Evolutionary conservation across 2,888 invertebrate species (phyloP).

Genomic region (Drosophila borealis): DNA sequence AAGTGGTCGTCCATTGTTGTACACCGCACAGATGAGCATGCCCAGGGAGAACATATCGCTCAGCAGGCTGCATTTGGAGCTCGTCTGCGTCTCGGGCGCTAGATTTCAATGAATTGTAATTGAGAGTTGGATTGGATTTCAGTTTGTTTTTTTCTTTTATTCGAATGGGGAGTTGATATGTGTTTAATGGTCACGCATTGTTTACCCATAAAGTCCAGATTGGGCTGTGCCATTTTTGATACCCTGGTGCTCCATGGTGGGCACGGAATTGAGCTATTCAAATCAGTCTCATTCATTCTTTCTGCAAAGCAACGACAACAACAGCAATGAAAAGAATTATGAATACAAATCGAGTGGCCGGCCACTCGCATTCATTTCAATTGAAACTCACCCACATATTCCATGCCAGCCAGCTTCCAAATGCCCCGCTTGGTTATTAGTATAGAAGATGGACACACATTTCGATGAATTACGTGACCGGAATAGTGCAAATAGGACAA

Average conservation of each 20-base stretch:
- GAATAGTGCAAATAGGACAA: constrained; percentile 96
- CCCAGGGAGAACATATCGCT: constrained; percentile 99
- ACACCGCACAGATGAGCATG: constrained; percentile 96
- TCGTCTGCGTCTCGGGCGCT: constrained; percentile 97
- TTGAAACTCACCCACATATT: constrained; percentile 91
- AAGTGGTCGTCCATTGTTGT: constrained; percentile 94
- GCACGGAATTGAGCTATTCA: constrained; percentile 90
- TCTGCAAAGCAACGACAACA: constrained; percentile 86
- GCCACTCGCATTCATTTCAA: constrained; percentile 59
- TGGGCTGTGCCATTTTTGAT: constrained; percentile 97
- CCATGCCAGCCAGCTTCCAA: constrained; percentile 98
- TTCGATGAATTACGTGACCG: constrained; percentile 95
- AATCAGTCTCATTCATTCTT: constrained; percentile 89
- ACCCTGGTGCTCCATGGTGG: constrained; percentile 96
- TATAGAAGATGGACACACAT: constrained; percentile 96
- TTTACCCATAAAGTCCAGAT: constrained; percentile 95
- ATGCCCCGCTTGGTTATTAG: constrained; percentile 96
- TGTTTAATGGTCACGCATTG: constrained; percentile 21
- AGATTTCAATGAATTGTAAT: constrained; percentile 70
- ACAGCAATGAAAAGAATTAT: constrained; percentile 16
- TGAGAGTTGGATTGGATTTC: no score
- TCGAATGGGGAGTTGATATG: background rate
- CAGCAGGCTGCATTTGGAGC: constrained; percentile 92
- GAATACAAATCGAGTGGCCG: constrained; percentile 47
- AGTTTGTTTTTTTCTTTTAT: background rate